Evolutionary conservation across 1,140 invertebrate species (phyloP).

Genomic region (Andricus grossulariae): DNA sequence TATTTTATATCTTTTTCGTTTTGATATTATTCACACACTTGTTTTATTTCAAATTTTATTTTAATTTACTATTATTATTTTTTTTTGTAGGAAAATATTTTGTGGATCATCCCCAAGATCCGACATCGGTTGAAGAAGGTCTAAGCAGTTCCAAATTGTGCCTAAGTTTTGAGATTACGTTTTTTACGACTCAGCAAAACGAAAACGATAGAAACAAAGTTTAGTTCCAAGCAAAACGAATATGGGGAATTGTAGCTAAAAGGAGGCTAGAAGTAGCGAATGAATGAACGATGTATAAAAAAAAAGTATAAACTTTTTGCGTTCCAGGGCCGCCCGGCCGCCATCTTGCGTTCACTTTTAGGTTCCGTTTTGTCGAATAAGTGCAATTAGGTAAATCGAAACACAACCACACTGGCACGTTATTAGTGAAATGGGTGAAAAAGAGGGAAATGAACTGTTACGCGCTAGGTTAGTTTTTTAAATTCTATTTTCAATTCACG

Average conservation of each 20-base stretch:
- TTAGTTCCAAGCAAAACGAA: constrained; percentile 39
- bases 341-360: constrained; percentile 74
- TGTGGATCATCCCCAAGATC: constrained; percentile 31
- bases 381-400: constrained; percentile 74
- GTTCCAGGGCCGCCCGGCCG: constrained; percentile 69
- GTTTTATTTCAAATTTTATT: background rate
- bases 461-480: constrained; percentile 74
- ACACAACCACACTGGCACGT: constrained; percentile 56
- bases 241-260: constrained; percentile 37
- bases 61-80: constrained; percentile 7
- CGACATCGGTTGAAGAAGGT: constrained; percentile 55
- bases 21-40: background rate
- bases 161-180: constrained; percentile 74
- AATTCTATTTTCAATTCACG: constrained; percentile 75
- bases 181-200: constrained; percentile 66
- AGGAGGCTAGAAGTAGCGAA: constrained; percentile 44
- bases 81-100: constrained; percentile 26
- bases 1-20: background rate
- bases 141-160: constrained; percentile 76
- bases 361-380: constrained; percentile 76
- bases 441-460: constrained; percentile 70
- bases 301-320: constrained; percentile 62
- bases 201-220: constrained; percentile 40
- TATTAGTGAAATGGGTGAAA: constrained; percentile 48
- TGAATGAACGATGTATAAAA: constrained; percentile 45